Conservation (phyloP, 2,113 vertebrate genomes). For the Notarius lentiginosus region DNA sequence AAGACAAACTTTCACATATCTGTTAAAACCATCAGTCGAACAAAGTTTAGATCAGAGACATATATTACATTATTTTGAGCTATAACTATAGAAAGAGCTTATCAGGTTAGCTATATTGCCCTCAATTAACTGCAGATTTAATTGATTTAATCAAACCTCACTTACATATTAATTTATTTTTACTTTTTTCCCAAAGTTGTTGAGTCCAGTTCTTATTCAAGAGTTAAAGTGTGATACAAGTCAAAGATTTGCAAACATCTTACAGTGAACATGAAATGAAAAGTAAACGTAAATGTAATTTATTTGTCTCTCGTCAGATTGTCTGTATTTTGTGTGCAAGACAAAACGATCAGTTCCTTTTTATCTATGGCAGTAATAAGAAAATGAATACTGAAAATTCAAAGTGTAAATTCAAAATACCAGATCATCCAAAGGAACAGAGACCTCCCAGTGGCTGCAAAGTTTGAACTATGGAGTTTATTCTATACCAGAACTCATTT, state of each 20-base stretch:
- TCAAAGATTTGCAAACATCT: no score
- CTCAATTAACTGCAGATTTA: background rate
- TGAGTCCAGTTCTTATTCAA: no score
- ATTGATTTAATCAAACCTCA: background rate
- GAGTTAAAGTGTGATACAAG: no score
- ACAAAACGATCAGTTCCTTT: background rate
- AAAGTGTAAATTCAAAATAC: background rate
- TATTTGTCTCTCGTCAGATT: background rate
- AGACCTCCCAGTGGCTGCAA: background rate
- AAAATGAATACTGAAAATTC: background rate
- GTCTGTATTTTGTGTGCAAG: no score
- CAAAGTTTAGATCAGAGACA: background rate
- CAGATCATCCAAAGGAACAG: background rate
- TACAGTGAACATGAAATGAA: no score
- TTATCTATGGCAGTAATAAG: background rate
- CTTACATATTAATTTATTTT: no score
- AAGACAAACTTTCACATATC: background rate
- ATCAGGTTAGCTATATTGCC: background rate
- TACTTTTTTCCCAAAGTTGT: no score
- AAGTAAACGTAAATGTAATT: background rate
- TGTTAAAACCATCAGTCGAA: background rate
- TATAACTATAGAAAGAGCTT: background rate
- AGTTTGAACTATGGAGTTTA: background rate
- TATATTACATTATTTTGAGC: background rate
- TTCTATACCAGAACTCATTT: background rate